Evolutionary conservation across 2,113 vertebrate genomes (phyloP).

Genomic region (Thamnophis sirtalis): DNA sequence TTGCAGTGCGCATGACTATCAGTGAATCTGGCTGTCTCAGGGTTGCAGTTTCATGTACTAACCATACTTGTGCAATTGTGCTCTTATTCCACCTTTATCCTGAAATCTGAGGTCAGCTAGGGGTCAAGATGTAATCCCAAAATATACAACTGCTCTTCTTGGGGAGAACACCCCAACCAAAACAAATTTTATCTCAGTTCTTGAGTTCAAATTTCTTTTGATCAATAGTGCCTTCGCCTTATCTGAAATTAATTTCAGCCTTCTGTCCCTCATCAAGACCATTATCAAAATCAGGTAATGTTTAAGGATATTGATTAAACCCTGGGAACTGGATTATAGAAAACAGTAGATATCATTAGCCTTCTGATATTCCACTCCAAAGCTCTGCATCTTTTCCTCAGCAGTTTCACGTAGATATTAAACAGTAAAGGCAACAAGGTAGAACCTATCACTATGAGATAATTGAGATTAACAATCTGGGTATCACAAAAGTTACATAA

Average conservation of each 20-base stretch:
- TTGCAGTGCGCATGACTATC: not conserved
- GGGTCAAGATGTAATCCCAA: not conserved
- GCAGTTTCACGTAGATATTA: not conserved
- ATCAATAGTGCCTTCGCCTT: not conserved
- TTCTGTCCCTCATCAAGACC: not conserved
- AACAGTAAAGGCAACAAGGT: not conserved
- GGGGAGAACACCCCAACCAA: not conserved
- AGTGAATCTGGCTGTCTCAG: not conserved
- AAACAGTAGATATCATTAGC: not conserved
- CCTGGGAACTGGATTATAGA: not conserved
- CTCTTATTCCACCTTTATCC: not conserved
- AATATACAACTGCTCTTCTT: not conserved
- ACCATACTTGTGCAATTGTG: not conserved
- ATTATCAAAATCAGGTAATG: not conserved
- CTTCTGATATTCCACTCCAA: not conserved
- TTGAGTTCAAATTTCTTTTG: not conserved
- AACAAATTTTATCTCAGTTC: not conserved
- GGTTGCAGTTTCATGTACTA: not conserved
- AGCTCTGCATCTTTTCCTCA: not conserved
- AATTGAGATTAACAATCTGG: not conserved
- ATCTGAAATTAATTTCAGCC: not conserved
- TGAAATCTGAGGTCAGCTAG: not conserved
- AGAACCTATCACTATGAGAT: not conserved
- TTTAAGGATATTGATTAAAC: not conserved
- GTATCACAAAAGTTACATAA: not conserved